These are phyloP conservation scores for Pangasius macronema DNA, from an alignment of 2,797 vertebrate species.

Conservation along the genomic window DNA sequence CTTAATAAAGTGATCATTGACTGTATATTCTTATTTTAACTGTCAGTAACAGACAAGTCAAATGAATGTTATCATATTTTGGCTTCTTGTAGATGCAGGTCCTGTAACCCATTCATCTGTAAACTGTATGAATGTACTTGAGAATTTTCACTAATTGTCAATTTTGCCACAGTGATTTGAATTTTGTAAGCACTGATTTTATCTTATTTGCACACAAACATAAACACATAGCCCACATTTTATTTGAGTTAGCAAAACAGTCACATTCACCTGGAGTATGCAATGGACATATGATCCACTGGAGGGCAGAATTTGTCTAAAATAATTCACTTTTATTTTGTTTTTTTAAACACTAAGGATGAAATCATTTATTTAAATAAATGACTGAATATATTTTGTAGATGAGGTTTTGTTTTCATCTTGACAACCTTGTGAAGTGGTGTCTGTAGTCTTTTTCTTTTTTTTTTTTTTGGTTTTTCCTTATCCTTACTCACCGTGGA, in stretches of 20 bases:
- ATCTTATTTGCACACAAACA: not conserved
- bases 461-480: not conserved
- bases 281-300: conserved; percentile 6
- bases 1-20: too few species aligned
- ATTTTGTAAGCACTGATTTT: not conserved
- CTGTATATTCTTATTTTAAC: too few species aligned
- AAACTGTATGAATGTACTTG: not conserved
- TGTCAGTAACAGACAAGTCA: too few species aligned
- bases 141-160: not conserved
- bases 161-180: not conserved
- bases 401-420: not conserved
- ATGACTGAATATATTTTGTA: not conserved
- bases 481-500: not conserved
- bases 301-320: not conserved
- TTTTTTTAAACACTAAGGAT: not conserved
- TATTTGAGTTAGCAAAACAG: not conserved
- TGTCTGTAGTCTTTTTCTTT: not conserved
- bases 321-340: not conserved
- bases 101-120: too few species aligned
- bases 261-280: not conserved
- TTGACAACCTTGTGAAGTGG: not conserved
- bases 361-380: not conserved
- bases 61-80: too few species aligned
- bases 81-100: too few species aligned
- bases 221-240: not conserved